Percentiles rank a stretch among this genome's conserved stretches.
phyloP scores from a whole-genome alignment of 1,140 invertebrate genomes.

The Andricus grossulariae region DNA sequence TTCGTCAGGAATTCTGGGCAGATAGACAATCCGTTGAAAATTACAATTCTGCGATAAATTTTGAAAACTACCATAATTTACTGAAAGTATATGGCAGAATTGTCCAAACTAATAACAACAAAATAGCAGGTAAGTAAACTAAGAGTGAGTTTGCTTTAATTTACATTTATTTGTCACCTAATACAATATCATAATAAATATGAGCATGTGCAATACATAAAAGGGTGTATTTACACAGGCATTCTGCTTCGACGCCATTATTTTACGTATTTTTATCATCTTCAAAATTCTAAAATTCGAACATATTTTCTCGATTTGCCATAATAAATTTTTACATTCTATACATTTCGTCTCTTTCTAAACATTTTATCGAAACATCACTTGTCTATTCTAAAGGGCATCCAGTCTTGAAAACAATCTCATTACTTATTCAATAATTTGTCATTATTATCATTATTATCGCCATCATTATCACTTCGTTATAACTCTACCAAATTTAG shows the following conservation, averaged over 20 bases:
- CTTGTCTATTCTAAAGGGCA: slow-evolving; percentile 55
- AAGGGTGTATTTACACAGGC: slow-evolving; percentile 67
- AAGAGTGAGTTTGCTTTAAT: slow-evolving; percentile 36
- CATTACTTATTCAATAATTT: slow-evolving; percentile 52
- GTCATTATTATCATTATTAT: slow-evolving; percentile 41
- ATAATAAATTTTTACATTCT: slow-evolving; percentile 62
- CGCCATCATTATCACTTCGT: slow-evolving; percentile 49
- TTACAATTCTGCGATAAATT: too few relatives aligned
- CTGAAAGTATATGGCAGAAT: not conserved
- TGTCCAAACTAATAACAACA: not conserved
- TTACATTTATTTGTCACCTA: slow-evolving; percentile 68
- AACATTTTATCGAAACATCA: slow-evolving; percentile 52
- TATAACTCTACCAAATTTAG: slow-evolving; percentile 33
- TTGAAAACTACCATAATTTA: too few relatives aligned
- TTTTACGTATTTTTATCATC: slow-evolving; percentile 63
- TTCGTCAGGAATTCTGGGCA: too few relatives aligned
- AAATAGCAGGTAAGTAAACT: not conserved
- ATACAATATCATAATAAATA: slow-evolving; percentile 71
- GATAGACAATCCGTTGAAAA: too few relatives aligned
- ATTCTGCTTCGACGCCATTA: slow-evolving; percentile 66
- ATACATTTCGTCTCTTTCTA: slow-evolving; percentile 49
- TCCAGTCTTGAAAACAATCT: slow-evolving; percentile 62
- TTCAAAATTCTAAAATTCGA: slow-evolving; percentile 45
- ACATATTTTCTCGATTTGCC: slow-evolving; percentile 38
- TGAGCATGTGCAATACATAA: slow-evolving; percentile 66